Evolutionary conservation across 2,113 vertebrate genomes (phyloP).

Genomic region (Trinectes maculatus): DNA sequence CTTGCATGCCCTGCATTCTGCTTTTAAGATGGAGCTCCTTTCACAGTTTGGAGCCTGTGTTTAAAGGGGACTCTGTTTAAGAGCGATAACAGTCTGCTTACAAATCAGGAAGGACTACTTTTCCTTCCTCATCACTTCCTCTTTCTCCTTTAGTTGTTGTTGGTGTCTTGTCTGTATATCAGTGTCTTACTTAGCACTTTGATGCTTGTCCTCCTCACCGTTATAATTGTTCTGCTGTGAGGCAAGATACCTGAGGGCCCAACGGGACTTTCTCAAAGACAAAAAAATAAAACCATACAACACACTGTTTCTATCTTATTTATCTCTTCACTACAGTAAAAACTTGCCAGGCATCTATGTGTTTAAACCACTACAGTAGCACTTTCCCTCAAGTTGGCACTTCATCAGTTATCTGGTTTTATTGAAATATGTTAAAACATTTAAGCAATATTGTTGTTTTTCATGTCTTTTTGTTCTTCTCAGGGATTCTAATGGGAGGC

Average conservation of each 20-base stretch:
- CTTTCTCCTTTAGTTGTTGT: slow-evolving; percentile 19
- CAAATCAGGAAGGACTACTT: slow-evolving; percentile 48
- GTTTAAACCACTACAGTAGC: slow-evolving; percentile 32
- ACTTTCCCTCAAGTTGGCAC: slow-evolving; percentile 5
- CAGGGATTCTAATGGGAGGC: slow-evolving; percentile 98
- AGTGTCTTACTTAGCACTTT: slow-evolving; percentile 12
- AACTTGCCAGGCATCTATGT: slow-evolving; percentile 12
- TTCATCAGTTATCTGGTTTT: neutral
- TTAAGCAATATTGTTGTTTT: slow-evolving; percentile 24
- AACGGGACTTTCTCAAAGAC: slow-evolving; percentile 31
- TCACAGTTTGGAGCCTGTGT: slow-evolving; percentile 20
- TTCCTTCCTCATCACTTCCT: slow-evolving; percentile 62
- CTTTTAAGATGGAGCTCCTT: neutral
- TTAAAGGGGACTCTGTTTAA: slow-evolving; percentile 32
- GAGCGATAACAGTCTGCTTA: slow-evolving; percentile 57
- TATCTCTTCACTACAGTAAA: slow-evolving; percentile 14
- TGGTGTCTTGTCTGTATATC: slow-evolving; percentile 15
- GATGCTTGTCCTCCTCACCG: neutral
- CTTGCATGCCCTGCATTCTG: neutral
- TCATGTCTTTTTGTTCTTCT: slow-evolving; percentile 42
- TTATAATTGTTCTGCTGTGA: slow-evolving; percentile 51
- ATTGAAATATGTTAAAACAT: slow-evolving; percentile 29
- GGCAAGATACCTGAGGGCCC: slow-evolving; percentile 29
- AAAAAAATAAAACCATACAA: slow-evolving; percentile 36
- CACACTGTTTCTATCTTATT: neutral